phyloP scores from a whole-genome alignment of 2,797 vertebrate species.

The Gymnodraco acuticeps region DNA sequence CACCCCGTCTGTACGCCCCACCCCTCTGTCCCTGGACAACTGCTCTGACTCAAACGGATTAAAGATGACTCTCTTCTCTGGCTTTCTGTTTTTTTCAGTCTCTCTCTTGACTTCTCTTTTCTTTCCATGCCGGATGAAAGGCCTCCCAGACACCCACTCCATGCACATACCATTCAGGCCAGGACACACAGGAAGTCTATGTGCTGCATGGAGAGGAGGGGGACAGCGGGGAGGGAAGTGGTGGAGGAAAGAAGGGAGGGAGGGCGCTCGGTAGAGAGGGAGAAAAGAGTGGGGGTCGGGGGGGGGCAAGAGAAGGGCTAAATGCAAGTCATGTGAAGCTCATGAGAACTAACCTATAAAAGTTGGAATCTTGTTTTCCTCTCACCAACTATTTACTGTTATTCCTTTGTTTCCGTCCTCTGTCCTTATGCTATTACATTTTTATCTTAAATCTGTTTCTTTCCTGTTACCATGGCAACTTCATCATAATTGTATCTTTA shows the following conservation, averaged over 20 bases:
- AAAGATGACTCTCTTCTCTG: conserved; percentile 83
- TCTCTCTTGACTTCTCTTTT: conserved; percentile 64
- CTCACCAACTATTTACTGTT: conserved; percentile 36
- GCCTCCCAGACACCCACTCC: conserved; percentile 87
- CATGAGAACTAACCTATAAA: conserved; percentile 83
- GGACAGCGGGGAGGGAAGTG: conserved; percentile 38
- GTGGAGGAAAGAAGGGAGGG: conserved; percentile 30
- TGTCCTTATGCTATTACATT: not conserved
- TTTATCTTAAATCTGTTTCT: conserved; percentile 20
- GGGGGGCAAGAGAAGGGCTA: conserved; percentile 54
- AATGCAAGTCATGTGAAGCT: conserved; percentile 87
- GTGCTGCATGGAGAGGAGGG: conserved; percentile 69
- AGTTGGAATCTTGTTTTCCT: conserved; percentile 74
- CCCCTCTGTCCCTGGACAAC: conserved; percentile 80
- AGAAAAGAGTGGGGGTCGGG: conserved; percentile 3
- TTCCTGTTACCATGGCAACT: conserved; percentile 27
- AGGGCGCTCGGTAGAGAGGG: conserved; percentile 34
- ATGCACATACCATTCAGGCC: conserved; percentile 87
- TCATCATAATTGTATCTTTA: conserved; percentile 6
- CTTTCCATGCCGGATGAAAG: conserved; percentile 86
- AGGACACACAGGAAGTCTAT: conserved; percentile 89
- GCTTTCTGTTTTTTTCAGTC: conserved; percentile 57
- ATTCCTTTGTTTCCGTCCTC: conserved; percentile 53
- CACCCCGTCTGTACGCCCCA: conserved; percentile 57
- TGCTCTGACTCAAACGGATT: conserved; percentile 85